Percentiles rank a stretch among this genome's conserved stretches.
Evolutionary conservation across 2,888 invertebrate genomes (phyloP).

Genomic region (Eupithecia dodoneata): DNA sequence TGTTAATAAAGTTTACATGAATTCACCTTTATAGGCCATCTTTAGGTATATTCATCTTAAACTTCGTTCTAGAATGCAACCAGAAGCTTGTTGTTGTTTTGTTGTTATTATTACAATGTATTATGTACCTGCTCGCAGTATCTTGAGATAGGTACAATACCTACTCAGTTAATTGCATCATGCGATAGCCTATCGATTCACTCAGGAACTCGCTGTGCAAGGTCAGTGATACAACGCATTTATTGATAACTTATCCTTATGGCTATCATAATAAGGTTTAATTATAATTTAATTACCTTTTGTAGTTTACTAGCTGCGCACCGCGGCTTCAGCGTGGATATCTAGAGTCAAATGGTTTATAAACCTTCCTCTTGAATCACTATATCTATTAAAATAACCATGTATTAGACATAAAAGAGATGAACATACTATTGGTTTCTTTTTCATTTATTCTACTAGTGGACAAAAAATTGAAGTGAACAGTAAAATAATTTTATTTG

Average conservation of each 20-base stretch:
- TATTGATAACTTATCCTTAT: conserved; percentile 23
- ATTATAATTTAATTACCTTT: background rate
- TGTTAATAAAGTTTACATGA: no score
- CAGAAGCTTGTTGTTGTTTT: background rate
- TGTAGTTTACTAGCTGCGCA: background rate
- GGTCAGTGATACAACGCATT: conserved; percentile 51
- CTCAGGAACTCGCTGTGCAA: conserved; percentile 47
- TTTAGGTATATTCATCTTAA: background rate
- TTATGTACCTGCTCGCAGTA: conserved; percentile 5
- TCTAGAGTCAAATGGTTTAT: no score
- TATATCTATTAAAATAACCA: no score
- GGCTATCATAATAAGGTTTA: conserved; percentile 6
- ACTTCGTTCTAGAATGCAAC: background rate
- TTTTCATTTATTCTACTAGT: no score
- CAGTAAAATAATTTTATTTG: no score
- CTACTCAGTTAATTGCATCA: conserved; percentile 18
- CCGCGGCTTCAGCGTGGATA: no score
- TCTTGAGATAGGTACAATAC: background rate
- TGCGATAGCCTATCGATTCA: conserved; percentile 14
- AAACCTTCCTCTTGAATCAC: no score
- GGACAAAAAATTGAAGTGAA: no score
- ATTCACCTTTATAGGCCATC: no score
- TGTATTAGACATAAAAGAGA: no score
- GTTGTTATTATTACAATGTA: background rate
- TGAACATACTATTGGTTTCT: no score